These are phyloP conservation scores for Tetragonisca angustula DNA, from an alignment of 2,888 invertebrate species.

Conservation along the genomic window DNA sequence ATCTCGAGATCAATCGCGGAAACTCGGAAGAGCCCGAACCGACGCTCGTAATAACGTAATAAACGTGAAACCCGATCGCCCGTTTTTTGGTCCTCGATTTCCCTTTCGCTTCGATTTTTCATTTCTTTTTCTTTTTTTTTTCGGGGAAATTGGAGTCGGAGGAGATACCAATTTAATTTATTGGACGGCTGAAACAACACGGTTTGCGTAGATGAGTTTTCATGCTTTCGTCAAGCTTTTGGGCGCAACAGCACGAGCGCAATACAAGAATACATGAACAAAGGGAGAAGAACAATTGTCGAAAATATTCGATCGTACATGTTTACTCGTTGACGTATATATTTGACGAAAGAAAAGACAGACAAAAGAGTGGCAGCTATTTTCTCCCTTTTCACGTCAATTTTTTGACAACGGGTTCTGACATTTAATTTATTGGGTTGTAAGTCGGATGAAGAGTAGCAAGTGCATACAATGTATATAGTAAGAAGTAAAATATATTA, in stretches of 20 bases:
- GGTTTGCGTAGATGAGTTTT: not conserved
- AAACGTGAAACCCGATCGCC: not conserved
- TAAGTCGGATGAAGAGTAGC: too few relatives aligned
- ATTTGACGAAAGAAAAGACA: too few relatives aligned
- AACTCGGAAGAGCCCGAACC: too few relatives aligned
- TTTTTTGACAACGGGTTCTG: too few relatives aligned
- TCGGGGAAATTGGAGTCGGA: not conserved
- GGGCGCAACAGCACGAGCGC: not conserved
- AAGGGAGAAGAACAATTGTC: not conserved
- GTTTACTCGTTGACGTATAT: too few relatives aligned
- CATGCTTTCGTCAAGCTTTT: not conserved
- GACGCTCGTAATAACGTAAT: not conserved
- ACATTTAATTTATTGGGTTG: not conserved
- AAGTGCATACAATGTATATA: too few relatives aligned
- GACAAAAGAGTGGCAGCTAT: too few relatives aligned
- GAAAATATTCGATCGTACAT: not conserved
- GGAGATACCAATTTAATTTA: conserved; percentile 4
- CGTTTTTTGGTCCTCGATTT: too few relatives aligned
- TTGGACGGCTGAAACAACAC: conserved; percentile 1
- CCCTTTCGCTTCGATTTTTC: not conserved
- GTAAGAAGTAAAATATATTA: too few relatives aligned
- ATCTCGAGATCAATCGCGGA: conserved; percentile 1
- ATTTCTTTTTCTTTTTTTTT: not conserved
- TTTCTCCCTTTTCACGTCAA: too few relatives aligned
- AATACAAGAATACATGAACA: not conserved